These are phyloP conservation scores for Erynnis tages DNA, from an alignment of 2,888 invertebrate genomes.

Conservation along the genomic window DNA sequence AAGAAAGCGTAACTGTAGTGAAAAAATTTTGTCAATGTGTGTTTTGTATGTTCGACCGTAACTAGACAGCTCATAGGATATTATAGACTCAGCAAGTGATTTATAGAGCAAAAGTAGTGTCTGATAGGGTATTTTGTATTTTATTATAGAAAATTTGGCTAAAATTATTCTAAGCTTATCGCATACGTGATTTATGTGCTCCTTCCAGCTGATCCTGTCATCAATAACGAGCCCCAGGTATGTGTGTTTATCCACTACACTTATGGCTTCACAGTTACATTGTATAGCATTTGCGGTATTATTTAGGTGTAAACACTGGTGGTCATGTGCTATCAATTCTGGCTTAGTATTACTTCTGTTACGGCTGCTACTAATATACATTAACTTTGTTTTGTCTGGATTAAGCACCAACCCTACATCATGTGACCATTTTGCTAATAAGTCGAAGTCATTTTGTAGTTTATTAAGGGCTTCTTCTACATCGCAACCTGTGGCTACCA, in stretches of 20 bases:
- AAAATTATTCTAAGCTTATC: constrained; percentile 17
- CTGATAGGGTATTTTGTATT: not conserved
- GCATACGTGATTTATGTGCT: constrained; percentile 25
- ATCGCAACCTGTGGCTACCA: constrained; percentile 5
- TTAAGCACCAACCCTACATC: constrained; percentile 28
- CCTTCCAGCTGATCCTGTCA: constrained; percentile 24
- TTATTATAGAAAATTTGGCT: not conserved
- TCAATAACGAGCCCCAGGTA: constrained; percentile 29
- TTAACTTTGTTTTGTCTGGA: constrained; percentile 28
- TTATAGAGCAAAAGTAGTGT: not conserved
- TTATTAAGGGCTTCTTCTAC: constrained; percentile 6
- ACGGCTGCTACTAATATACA: constrained; percentile 27
- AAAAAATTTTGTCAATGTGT: constrained; percentile 16
- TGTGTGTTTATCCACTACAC: constrained; percentile 16
- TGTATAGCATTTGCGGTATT: constrained; percentile 25
- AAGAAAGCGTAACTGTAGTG: constrained; percentile 12
- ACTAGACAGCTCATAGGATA: constrained; percentile 5
- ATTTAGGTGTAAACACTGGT: constrained; percentile 29
- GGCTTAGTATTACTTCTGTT: not conserved
- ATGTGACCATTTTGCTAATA: constrained; percentile 24
- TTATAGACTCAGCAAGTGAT: constrained; percentile 15
- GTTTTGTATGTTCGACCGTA: constrained; percentile 19
- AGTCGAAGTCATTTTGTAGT: constrained; percentile 25
- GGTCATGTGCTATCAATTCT: constrained; percentile 24
- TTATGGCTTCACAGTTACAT: constrained; percentile 20